Evolutionary conservation across 1,140 invertebrate species (phyloP).

Genomic region (Lasioglossum albipes): DNA sequence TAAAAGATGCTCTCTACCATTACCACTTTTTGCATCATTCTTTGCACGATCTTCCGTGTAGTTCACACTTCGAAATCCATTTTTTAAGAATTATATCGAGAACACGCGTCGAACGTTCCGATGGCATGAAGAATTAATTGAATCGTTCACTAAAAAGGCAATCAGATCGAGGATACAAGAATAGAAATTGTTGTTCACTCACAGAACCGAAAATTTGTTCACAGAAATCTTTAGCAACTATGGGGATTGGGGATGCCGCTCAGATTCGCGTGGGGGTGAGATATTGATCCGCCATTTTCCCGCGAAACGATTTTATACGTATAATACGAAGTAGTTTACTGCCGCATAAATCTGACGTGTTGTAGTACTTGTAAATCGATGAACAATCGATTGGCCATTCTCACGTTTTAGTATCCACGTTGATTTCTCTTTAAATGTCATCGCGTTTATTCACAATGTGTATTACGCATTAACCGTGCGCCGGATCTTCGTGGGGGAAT

Average conservation of each 20-base stretch:
- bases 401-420: not conserved
- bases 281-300: conserved; percentile 69
- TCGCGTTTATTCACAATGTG: conserved; percentile 4
- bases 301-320: conserved; percentile 52
- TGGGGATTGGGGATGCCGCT: conserved; percentile 36
- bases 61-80: not conserved
- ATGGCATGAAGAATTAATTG: not conserved
- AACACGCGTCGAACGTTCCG: not conserved
- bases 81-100: not conserved
- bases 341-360: not conserved
- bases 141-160: not conserved
- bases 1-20: conserved; percentile 4
- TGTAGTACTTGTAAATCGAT: conserved; percentile 19
- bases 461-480: conserved; percentile 2
- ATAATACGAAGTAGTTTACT: conserved; percentile 13
- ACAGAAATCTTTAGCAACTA: conserved; percentile 40
- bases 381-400: conserved; percentile 1
- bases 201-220: conserved; percentile 37
- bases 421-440: conserved; percentile 21
- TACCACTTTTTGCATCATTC: conserved; percentile 37
- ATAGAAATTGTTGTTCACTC: conserved; percentile 1
- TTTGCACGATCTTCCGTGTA: not conserved
- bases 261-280: conserved; percentile 61
- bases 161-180: not conserved
- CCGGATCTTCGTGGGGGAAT: conserved; percentile 8